Evolutionary conservation across 2,888 invertebrate genomes (phyloP), one percentile per base, ranked within the genome.

Genomic region (Anthrax anthrax): DNA sequence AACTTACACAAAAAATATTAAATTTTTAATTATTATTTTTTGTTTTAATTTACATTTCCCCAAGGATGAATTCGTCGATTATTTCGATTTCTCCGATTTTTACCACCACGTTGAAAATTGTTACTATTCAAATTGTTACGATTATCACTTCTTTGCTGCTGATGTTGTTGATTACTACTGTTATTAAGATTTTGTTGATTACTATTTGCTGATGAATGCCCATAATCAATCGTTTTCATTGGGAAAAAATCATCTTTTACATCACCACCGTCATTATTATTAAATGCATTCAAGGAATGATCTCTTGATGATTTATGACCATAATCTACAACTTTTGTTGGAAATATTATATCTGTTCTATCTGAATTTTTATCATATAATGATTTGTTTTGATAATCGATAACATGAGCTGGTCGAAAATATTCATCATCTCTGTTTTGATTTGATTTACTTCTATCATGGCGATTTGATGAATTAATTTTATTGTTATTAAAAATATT

Each of bases 201-300:
- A 1, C 18, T 18, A 18, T 38, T 34, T 37, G 53, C 56, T 2
- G 64, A 61, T 37, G 62, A 74, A 59, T 84, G 82, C 51, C 79
- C 76, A 61, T 84, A 84, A 60, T 84, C 81, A 66, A 82, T 79
- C 54, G 76, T 78, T 57, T 78, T 76, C 8, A 78, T 72, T 18
- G 80, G 78, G 59, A 76, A 77, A 54, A 79, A 73, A 51, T 77
- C 73, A 51, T 42, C 37, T 29, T 18, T 32, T 16, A 79, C 72
- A 51, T 77, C 73, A 12, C 18, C 40, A 16, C 29, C 23, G 3
- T 18, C 14, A 40, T 16, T 37, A 41, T 37, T 27, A 38, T 17
- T 23, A 38, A 17, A 4, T 12, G 4, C n/a, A 27, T 29, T 16
- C 8, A 23, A 23, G 8, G 4, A 6, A 6, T 13, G 10, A 19